Evolutionary conservation across 1,140 invertebrate genomes (phyloP).

Genomic region (Caenorhabditis latens): DNA sequence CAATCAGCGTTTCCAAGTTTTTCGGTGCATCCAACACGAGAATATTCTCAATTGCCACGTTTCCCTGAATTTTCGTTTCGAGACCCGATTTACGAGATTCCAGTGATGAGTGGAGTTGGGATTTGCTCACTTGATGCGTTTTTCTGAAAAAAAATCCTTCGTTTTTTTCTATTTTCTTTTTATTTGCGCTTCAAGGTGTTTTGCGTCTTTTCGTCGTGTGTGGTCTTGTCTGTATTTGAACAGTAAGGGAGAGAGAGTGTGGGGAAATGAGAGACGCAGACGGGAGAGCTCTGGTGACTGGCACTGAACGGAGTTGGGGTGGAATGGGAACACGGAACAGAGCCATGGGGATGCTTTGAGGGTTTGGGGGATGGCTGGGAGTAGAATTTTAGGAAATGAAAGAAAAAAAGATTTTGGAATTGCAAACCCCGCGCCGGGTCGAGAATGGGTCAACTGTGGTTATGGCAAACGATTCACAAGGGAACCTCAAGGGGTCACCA

Average conservation of each 20-base stretch:
- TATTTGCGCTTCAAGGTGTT: too few species aligned
- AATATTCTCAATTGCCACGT: neutral
- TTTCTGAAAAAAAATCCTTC: conserved; percentile 11
- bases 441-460: conserved; percentile 84
- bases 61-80: neutral
- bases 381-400: too few species aligned
- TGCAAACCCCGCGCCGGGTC: too few species aligned
- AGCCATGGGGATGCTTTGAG: too few species aligned
- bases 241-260: neutral
- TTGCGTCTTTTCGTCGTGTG: conserved; percentile 10
- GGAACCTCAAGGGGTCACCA: too few species aligned
- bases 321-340: too few species aligned
- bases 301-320: too few species aligned
- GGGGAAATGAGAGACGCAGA: neutral
- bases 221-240: conserved; percentile 25
- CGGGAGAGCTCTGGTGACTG: too few species aligned
- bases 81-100: conserved; percentile 3
- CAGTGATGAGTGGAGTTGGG: neutral
- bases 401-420: too few species aligned
- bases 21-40: neutral
- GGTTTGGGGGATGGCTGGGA: too few species aligned
- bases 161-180: neutral
- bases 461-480: conserved; percentile 91
- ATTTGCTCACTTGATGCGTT: neutral
- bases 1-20: neutral